phyloP scores from a whole-genome alignment of 1,140 invertebrate genomes.

The Tribolium castaneum region DNA sequence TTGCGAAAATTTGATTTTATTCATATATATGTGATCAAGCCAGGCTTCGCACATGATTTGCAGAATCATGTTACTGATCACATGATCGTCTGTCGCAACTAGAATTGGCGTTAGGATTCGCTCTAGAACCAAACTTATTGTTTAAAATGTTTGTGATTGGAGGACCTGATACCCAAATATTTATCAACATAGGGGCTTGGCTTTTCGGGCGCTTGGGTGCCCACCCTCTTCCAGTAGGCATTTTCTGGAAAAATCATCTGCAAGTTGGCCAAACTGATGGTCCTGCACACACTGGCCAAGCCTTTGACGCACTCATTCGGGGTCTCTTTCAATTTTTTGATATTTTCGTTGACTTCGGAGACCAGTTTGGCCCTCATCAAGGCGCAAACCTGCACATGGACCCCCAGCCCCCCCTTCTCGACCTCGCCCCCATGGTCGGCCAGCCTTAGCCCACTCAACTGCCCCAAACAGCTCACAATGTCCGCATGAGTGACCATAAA shows the following conservation, averaged over 20 bases:
- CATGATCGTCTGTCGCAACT: constrained; percentile 76
- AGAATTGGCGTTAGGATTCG: constrained; percentile 79
- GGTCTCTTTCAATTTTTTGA: constrained; percentile 77
- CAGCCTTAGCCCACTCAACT: constrained; percentile 72
- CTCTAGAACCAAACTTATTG: constrained; percentile 67
- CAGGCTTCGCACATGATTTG: constrained; percentile 85
- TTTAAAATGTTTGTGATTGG: background rate
- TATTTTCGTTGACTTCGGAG: constrained; percentile 79
- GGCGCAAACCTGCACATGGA: constrained; percentile 74
- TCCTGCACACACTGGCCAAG: constrained; percentile 76
- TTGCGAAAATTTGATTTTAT: constrained; percentile 83
- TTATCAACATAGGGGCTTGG: constrained; percentile 70
- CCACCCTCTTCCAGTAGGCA: constrained; percentile 71
- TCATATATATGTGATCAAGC: constrained; percentile 84
- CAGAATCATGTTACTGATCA: constrained; percentile 79
- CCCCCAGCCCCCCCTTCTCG: constrained; percentile 64
- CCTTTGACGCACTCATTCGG: constrained; percentile 76
- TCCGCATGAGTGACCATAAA: constrained; percentile 71
- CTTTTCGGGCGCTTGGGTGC: constrained; percentile 61
- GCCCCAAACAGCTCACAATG: constrained; percentile 74
- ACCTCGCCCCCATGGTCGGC: constrained; percentile 70
- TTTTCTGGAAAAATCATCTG: constrained; percentile 80
- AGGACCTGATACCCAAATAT: constrained; percentile 70
- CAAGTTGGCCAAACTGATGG: constrained; percentile 78
- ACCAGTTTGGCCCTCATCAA: constrained; percentile 82